Evolutionary conservation across 2,113 vertebrate species (phyloP).

Genomic region (Aspiorhynchus laticeps): DNA sequence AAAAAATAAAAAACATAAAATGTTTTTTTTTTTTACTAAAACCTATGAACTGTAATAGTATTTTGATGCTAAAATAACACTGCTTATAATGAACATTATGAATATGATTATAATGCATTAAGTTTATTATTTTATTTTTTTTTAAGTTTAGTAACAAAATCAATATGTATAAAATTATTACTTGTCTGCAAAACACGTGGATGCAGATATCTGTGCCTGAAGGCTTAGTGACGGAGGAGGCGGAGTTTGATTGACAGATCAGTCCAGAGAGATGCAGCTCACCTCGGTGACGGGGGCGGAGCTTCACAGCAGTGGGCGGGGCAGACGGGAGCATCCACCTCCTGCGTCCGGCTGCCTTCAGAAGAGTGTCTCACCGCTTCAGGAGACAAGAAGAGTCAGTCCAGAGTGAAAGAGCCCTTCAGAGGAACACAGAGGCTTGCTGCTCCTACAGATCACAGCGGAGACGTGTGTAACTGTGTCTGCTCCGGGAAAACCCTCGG

Average conservation of each 20-base stretch:
- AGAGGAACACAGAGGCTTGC: conserved; percentile 56
- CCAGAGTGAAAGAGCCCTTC: conserved; percentile 64
- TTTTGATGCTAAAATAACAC: not conserved
- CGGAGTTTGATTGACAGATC: not conserved
- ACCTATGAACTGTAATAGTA: not conserved
- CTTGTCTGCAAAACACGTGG: not conserved
- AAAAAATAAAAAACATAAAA: too few relatives aligned
- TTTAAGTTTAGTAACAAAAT: too few relatives aligned
- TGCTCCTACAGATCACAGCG: not conserved
- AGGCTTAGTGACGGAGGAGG: too few relatives aligned
- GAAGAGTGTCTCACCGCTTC: conserved; percentile 73
- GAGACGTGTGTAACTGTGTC: not conserved
- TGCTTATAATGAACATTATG: too few relatives aligned
- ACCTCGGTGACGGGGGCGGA: conserved; percentile 61
- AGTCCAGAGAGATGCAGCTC: conserved; percentile 51
- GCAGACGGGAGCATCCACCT: too few relatives aligned
- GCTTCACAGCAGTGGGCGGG: conserved; percentile 32
- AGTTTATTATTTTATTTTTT: too few relatives aligned
- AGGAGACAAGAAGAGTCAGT: conserved; percentile 77
- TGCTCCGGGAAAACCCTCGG: not conserved
- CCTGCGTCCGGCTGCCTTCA: conserved; percentile 59
- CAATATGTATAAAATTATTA: not conserved
- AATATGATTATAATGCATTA: too few relatives aligned
- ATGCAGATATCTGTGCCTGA: too few relatives aligned
- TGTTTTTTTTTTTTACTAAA: too few relatives aligned